Evolutionary conservation across 2,113 vertebrate species (phyloP), one percentile per base, ranked within the genome.

Genomic region (Globicephala melas): DNA sequence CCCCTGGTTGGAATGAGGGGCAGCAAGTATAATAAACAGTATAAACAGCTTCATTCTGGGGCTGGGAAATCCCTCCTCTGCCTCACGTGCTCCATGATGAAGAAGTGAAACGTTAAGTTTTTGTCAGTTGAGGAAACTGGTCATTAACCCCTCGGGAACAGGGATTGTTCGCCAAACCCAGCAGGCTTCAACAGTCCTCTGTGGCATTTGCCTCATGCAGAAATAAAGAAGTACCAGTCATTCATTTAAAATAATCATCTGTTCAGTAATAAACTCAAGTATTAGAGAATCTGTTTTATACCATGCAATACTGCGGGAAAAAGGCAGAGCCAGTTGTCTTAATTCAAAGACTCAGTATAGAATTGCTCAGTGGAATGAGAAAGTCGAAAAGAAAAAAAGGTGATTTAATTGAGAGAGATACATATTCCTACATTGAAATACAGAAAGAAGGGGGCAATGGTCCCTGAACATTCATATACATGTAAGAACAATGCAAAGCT

Each of bases 81-180:
- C 33, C 5, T 63, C 28, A 17, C 23, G 50, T 18, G 44, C 25
- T 88, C 76, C 23, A 0, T n/a, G 60, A 89, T 38, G 63, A 53
- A 94, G 77, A 44, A 53, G 18, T 50, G 55, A 97, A 93, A 92
- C 21, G 20, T 47, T 60, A 92, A 87, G 10, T 23, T 90, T 95
- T 95, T 95, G 94, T 44, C 87, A 53, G 18, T 91, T 73, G 26
- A 81, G 95, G 90, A 96, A 96, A 94, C 55, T 96, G 41, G 67
- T 80, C 79, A 94, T 97, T 96, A 97, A 92, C 67, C 41, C 2
- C 53, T 53, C 15, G 63, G 31, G 50, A 84, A n/a, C 20, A 58
- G 47, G 87, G 90, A 84, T 63, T 33, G 2, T 85, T 63, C 21
- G 3, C 60, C 86, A 92, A 94, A 31, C 4, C 33, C 81, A 81